Base-by-base conservation (phyloP, 2,888 invertebrate genomes). In the Brachyptera risi region DNA sequence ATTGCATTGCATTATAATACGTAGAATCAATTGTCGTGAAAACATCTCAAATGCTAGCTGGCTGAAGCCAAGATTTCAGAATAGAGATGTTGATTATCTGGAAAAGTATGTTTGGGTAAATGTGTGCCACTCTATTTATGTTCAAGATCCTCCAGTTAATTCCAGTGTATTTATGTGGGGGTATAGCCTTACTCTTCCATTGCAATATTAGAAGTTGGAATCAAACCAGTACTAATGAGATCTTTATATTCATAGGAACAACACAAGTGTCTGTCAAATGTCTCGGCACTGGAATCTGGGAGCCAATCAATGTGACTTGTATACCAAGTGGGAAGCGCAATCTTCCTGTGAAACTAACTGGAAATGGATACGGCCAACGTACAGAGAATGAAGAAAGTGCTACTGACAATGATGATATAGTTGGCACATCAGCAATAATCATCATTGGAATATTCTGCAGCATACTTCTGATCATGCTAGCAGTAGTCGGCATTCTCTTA, bases 241-340 rank as follows among this genome's bases (percentile, higher is more conserved):
- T 9, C 4, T 40, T n/a, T 40, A 44, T 11, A 19, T 17, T 31
- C 17, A 5, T 65, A 67, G 68, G 62, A 40, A 60, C 65, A 1
- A 59, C 59, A 15, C 66, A 65, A 56, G 65, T 62, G 13, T 59
- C 67, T 37, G 67, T 65, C 23, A 65, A 63, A 35, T 69, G 69
- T 54, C 40, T 64, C 31, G 67, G 66, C 40, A 59, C 59, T 3
- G 69, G 68, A 7, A 37, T 35, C 27, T 69, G 69, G 69, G 64
- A 64, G 31, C 24, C 63, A 7, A 60, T 68, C 24, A 67, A 68
- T 56, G 58, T 69, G 13, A 65, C 66, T 1, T 69, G 69, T 56
- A 51, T 65, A 11, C 58, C 57, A 19, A 63, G 63, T 59, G 56
- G 59, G 38, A 60, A 64, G 31, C 58, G 61, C 1, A 62, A 66